Evolutionary conservation across 1,140 invertebrate species (phyloP).

Genomic region (Eumeta japonica): DNA sequence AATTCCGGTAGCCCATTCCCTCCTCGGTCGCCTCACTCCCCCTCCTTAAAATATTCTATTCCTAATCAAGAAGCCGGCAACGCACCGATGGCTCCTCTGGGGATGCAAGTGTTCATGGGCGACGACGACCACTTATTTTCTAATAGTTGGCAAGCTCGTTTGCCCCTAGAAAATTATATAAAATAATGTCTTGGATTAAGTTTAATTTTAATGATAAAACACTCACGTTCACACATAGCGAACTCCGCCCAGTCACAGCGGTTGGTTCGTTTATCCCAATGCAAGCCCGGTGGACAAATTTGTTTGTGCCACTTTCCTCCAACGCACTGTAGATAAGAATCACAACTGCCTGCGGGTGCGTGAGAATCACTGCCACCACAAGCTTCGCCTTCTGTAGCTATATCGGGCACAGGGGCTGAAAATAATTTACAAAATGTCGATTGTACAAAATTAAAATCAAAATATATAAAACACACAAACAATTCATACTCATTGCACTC

Average conservation of each 20-base stretch:
- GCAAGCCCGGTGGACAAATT: conserved; percentile 74
- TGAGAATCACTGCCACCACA: conserved; percentile 66
- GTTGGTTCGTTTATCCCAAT: conserved; percentile 70
- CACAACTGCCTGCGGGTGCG: conserved; percentile 67
- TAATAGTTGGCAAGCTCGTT: too few relatives aligned
- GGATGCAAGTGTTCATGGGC: too few relatives aligned
- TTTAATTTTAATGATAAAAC: too few relatives aligned
- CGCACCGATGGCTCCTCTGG: too few relatives aligned
- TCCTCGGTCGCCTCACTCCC: too few relatives aligned
- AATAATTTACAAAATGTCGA: neutral
- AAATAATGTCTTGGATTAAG: too few relatives aligned
- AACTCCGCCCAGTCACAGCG: conserved; percentile 77
- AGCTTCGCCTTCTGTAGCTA: conserved; percentile 25
- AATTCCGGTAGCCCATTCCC: too few relatives aligned
- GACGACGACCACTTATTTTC: too few relatives aligned
- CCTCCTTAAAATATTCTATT: too few relatives aligned
- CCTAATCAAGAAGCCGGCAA: too few relatives aligned
- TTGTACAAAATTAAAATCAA: neutral
- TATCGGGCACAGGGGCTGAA: conserved; percentile 11
- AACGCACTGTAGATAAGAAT: conserved; percentile 73
- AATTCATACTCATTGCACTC: conserved; percentile 1
- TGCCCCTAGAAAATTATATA: too few relatives aligned
- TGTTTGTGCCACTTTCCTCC: conserved; percentile 65
- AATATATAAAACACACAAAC: neutral
- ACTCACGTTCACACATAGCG: conserved; percentile 64